phyloP scores from a whole-genome alignment of 2,113 vertebrate genomes.

The Petrocephalus zakoni region DNA sequence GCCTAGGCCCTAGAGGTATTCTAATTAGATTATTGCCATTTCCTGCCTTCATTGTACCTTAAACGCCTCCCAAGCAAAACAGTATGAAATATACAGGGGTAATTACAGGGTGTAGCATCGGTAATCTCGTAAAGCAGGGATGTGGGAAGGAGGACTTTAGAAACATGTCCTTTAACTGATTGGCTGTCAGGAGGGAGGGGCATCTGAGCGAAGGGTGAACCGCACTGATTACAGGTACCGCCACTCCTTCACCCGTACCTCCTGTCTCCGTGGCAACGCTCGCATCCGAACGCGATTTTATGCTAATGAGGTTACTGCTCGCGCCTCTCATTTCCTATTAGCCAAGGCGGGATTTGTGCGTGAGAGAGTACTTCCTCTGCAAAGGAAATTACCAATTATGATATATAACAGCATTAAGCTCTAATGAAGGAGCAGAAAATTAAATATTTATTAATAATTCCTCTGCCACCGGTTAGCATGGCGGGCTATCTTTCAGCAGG shows the following conservation, averaged over 20 bases:
- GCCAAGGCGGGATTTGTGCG: neutral
- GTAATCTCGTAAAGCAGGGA: neutral
- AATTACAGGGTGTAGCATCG: neutral
- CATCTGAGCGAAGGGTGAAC: neutral
- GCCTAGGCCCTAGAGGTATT: neutral
- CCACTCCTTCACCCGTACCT: neutral
- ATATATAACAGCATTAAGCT: constrained; percentile 15
- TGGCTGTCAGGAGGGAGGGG: neutral
- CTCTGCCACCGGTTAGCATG: constrained; percentile 21
- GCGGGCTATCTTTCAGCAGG: constrained; percentile 11
- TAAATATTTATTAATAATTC: constrained; percentile 30
- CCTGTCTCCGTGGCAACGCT: neutral
- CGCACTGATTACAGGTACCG: neutral
- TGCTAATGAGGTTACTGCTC: neutral
- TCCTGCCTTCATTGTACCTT: constrained; percentile 7
- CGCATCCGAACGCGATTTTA: neutral
- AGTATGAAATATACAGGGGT: neutral
- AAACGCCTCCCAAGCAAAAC: neutral
- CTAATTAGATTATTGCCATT: constrained; percentile 22
- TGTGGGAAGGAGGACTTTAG: neutral
- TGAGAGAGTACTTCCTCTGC: neutral
- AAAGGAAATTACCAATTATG: constrained; percentile 8
- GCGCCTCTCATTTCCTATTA: neutral
- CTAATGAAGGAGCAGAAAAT: constrained; percentile 27
- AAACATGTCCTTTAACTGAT: neutral